phyloP scores from a whole-genome alignment of 2,888 invertebrate genomes.

The Bugulina stolonifera region DNA sequence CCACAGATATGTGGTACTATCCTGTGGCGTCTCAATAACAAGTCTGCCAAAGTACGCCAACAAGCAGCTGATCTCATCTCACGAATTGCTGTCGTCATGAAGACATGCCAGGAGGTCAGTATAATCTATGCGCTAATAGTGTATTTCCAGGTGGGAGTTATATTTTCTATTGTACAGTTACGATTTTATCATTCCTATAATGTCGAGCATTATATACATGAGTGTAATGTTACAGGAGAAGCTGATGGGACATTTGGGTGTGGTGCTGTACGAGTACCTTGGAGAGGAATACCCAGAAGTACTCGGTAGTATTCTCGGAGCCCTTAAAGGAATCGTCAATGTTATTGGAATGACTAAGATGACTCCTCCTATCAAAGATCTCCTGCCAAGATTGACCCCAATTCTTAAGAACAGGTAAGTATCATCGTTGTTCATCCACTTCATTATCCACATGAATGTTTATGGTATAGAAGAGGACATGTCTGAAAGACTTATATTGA shows the following conservation, averaged over 20 bases:
- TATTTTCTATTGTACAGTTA: neutral
- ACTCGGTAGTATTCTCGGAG: constrained; percentile 92
- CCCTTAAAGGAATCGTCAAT: constrained; percentile 97
- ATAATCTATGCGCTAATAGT: no score
- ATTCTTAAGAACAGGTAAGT: constrained; percentile 86
- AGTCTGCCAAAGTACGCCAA: constrained; percentile 95
- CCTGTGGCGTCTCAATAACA: constrained; percentile 97
- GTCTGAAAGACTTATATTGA: no score
- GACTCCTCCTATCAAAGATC: constrained; percentile 99
- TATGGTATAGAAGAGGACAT: no score
- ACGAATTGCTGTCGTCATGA: constrained; percentile 95
- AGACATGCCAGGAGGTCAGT: constrained; percentile 87
- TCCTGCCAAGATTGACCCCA: constrained; percentile 90
- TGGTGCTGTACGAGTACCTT: constrained; percentile 95
- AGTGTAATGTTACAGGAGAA: constrained; percentile 67
- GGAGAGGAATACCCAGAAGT: constrained; percentile 99
- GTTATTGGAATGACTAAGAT: constrained; percentile 99
- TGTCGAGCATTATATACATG: no score
- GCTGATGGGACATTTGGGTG: constrained; percentile 98
- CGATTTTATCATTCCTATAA: no score
- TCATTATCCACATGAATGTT: neutral
- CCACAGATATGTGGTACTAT: constrained; percentile 99
- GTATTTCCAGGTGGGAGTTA: no score
- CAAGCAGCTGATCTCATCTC: constrained; percentile 99
- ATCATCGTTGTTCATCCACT: neutral